These are phyloP conservation scores for Okapia johnstoni DNA, from an alignment of 2,113 vertebrate species.

Conservation along the genomic window DNA sequence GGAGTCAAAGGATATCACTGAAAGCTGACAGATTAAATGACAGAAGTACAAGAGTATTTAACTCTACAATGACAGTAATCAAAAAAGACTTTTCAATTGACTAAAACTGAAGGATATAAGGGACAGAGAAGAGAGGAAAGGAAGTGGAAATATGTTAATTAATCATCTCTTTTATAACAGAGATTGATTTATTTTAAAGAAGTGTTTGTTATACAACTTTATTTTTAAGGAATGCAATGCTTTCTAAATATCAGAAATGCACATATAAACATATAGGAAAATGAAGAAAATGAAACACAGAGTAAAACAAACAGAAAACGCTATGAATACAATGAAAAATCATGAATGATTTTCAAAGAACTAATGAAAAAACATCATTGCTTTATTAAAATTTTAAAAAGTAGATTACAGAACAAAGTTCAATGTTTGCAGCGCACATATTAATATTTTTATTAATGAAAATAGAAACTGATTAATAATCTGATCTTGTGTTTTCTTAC, in stretches of 20 bases:
- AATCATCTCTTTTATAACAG: background rate
- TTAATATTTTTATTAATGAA: background rate
- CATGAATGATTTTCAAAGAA: background rate
- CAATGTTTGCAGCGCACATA: background rate
- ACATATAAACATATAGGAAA: background rate
- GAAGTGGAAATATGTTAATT: background rate
- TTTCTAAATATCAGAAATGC: background rate
- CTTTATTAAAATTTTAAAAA: background rate
- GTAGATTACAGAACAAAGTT: background rate
- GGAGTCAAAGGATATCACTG: background rate
- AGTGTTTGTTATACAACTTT: background rate
- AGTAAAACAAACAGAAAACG: background rate
- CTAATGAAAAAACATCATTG: background rate
- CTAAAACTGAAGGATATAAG: background rate
- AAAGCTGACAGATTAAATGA: constrained; percentile 24
- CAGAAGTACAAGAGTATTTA: background rate
- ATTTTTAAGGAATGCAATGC: background rate
- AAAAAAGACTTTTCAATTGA: background rate
- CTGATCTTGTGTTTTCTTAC: background rate
- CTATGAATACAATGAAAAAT: background rate
- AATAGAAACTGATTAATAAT: background rate
- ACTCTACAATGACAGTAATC: background rate
- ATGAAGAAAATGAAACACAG: background rate
- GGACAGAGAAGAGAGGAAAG: background rate
- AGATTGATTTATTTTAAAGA: background rate